These are phyloP conservation scores for Axis porcinus DNA, from an alignment of 2,113 vertebrate species.

Conservation along the genomic window DNA sequence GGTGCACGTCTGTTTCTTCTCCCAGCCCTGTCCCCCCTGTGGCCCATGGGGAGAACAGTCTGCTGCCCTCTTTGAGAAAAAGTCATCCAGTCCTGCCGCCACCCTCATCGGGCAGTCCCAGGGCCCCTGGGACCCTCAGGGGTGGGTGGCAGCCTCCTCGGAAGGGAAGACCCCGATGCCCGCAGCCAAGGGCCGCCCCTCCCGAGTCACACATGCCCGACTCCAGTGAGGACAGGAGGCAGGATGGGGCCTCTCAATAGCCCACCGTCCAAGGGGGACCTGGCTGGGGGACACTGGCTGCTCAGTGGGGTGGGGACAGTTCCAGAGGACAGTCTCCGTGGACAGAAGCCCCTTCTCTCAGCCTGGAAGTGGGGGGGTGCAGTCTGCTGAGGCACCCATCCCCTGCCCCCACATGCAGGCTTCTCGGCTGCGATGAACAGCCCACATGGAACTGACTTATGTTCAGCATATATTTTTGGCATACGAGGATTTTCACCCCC, in stretches of 20 bases:
- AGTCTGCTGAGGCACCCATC: neutral
- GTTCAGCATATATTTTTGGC: constrained; percentile 65
- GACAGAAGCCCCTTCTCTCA: neutral
- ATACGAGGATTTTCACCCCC: constrained; percentile 17
- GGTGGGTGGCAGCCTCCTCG: neutral
- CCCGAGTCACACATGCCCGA: neutral
- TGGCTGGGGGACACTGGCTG: neutral
- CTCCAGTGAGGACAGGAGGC: neutral
- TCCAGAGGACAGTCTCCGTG: neutral
- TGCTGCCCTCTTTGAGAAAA: constrained; percentile 13
- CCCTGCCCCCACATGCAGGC: neutral
- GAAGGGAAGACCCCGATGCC: neutral
- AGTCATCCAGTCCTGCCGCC: neutral
- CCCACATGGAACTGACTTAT: neutral
- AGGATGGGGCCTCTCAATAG: neutral
- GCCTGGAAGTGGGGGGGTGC: neutral
- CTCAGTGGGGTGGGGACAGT: neutral
- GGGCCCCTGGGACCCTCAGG: neutral
- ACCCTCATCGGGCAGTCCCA: neutral
- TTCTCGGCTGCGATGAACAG: neutral
- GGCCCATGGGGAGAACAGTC: constrained; percentile 17
- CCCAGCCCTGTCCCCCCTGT: constrained; percentile 1
- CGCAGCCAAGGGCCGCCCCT: neutral
- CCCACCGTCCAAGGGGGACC: neutral
- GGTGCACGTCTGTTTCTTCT: constrained; percentile 56